Conservation (phyloP, 2,888 invertebrate genomes). For the Polylopha cassiicola region DNA sequence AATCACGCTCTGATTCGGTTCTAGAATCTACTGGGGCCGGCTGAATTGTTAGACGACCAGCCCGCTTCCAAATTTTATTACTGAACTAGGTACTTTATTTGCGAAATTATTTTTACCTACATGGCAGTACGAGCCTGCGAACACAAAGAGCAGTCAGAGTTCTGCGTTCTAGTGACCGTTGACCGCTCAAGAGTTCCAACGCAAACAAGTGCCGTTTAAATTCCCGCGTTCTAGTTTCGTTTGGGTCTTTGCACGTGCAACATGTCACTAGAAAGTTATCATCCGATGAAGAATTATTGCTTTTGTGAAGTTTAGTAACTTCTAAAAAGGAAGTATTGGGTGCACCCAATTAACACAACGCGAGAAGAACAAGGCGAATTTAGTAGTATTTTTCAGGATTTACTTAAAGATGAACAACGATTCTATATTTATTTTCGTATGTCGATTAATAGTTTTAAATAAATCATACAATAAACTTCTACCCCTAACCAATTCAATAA, state of each 20-base stretch:
- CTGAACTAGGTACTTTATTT: no score
- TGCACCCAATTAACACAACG: constrained; percentile 13
- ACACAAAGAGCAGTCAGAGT: constrained; percentile 12
- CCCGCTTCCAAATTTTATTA: no score
- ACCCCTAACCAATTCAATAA: constrained; percentile 9
- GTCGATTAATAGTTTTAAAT: constrained; percentile 1
- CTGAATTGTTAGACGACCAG: no score
- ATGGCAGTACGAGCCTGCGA: constrained; percentile 8
- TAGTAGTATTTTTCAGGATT: constrained; percentile 5
- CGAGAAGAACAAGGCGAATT: constrained; percentile 7
- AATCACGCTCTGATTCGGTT: no score
- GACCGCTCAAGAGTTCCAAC: constrained; percentile 14
- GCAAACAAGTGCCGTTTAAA: constrained; percentile 20
- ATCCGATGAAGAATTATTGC: constrained; percentile 6
- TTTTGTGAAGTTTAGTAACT: constrained; percentile 4
- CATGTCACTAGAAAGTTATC: constrained; percentile 6
- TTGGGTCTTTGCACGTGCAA: constrained; percentile 13
- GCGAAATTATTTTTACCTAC: no score
- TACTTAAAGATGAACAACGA: constrained; percentile 1
- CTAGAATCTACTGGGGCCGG: no score
- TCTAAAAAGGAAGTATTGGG: constrained; percentile 11
- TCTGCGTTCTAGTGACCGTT: constrained; percentile 15
- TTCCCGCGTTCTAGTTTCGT: constrained; percentile 19
- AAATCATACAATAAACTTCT: constrained; percentile 11
- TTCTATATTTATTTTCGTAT: not conserved